Evolutionary conservation across 2,113 vertebrate genomes (phyloP).

Genomic region (Agapornis roseicollis): DNA sequence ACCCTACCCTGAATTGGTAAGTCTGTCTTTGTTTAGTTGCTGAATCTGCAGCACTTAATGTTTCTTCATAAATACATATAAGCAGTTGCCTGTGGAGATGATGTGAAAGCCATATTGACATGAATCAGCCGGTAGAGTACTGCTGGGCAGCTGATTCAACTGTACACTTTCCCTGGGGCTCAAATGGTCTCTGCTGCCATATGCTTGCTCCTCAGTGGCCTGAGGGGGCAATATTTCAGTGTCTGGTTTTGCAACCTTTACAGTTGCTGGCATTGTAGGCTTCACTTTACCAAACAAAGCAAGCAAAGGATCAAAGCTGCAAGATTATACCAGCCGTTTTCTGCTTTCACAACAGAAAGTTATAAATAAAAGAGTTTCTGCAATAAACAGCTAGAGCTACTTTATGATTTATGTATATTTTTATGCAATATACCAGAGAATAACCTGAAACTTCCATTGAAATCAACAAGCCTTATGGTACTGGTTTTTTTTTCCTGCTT

Average conservation of each 20-base stretch:
- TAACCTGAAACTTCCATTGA: neutral
- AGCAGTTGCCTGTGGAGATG: neutral
- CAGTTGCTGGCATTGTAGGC: neutral
- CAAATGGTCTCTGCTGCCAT: neutral
- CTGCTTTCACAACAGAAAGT: neutral
- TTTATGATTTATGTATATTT: constrained; percentile 21
- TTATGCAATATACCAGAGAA: neutral
- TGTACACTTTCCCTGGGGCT: neutral
- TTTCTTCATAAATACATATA: neutral
- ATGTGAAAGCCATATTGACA: neutral
- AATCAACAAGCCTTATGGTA: neutral
- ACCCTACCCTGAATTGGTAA: neutral
- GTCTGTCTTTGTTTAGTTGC: neutral
- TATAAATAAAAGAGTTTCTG: neutral
- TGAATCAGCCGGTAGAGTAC: neutral
- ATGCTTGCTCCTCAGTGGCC: neutral
- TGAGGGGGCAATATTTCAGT: neutral
- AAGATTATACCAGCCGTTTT: neutral
- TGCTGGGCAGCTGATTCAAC: neutral
- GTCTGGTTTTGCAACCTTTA: neutral
- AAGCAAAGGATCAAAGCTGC: neutral
- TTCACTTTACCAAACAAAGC: neutral
- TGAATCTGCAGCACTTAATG: neutral
- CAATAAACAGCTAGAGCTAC: neutral
- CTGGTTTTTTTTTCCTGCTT: neutral